Evolutionary conservation across 2,113 vertebrate genomes (phyloP).

Genomic region (Rhombomys opimus): DNA sequence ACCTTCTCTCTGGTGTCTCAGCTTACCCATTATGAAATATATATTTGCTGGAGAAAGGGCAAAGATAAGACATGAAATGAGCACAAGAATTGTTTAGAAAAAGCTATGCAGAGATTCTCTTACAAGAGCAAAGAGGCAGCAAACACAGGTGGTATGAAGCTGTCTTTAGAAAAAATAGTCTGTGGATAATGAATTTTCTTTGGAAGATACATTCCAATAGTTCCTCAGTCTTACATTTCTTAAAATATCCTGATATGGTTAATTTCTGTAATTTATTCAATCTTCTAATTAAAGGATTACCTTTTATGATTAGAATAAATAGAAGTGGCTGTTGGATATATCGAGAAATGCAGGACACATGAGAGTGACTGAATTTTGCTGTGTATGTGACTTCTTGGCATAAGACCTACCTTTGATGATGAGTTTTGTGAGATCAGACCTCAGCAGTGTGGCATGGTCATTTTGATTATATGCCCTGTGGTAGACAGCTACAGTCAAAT

Average conservation of each 20-base stretch:
- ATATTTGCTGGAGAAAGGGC: background rate
- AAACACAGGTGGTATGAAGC: background rate
- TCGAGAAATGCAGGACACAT: background rate
- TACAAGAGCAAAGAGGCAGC: background rate
- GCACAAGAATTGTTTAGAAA: background rate
- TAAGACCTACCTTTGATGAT: background rate
- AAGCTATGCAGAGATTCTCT: background rate
- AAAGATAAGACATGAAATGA: background rate
- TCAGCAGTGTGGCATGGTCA: background rate
- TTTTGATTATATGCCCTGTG: background rate
- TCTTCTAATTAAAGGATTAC: constrained; percentile 9
- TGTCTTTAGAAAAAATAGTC: background rate
- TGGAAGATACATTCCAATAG: background rate
- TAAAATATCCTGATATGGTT: background rate
- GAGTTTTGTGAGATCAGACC: background rate
- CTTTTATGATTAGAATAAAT: background rate
- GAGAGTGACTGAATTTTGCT: background rate
- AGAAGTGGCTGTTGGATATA: background rate
- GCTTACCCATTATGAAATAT: background rate
- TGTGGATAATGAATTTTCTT: background rate
- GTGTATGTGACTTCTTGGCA: background rate
- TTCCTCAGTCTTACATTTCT: background rate
- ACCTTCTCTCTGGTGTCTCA: background rate
- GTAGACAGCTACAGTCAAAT: background rate
- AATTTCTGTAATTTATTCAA: constrained; percentile 23